Evolutionary conservation across 2,888 invertebrate genomes (phyloP).

Genomic region (Eilema caniola): DNA sequence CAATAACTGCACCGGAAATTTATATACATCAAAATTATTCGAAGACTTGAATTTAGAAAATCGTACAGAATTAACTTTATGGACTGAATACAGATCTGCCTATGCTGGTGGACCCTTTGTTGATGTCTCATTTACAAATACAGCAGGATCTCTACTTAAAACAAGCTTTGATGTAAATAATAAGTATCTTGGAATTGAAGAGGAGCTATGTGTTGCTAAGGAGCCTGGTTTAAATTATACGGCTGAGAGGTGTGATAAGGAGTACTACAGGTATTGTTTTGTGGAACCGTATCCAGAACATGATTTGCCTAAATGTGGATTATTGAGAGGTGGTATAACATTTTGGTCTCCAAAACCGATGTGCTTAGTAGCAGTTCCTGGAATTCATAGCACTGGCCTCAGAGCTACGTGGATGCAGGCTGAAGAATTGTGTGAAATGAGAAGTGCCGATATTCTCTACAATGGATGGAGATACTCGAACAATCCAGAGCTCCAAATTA

Average conservation of each 20-base stretch:
- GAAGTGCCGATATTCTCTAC: conserved; percentile 69
- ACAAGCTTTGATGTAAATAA: conserved; percentile 63
- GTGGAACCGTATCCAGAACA: conserved; percentile 67
- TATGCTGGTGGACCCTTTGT: conserved; percentile 80
- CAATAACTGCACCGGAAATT: conserved; percentile 74
- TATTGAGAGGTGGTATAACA: conserved; percentile 56
- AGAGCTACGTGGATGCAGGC: conserved; percentile 78
- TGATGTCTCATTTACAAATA: conserved; percentile 72
- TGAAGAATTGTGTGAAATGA: conserved; percentile 64
- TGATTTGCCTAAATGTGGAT: conserved; percentile 64
- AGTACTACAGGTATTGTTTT: conserved; percentile 76
- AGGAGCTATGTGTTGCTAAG: conserved; percentile 72
- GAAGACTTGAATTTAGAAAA: conserved; percentile 63
- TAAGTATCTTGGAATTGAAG: conserved; percentile 55
- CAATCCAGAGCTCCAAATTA: conserved; percentile 57
- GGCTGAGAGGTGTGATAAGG: conserved; percentile 70
- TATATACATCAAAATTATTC: conserved; percentile 67
- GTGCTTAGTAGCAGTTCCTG: conserved; percentile 65
- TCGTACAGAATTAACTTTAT: conserved; percentile 61
- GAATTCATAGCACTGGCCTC: conserved; percentile 64
- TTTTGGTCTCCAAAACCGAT: conserved; percentile 73
- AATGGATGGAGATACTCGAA: conserved; percentile 80
- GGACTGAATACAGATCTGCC: conserved; percentile 77
- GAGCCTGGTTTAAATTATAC: conserved; percentile 68
- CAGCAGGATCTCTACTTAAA: conserved; percentile 62